These are phyloP conservation scores for Epistrophe grossulariae DNA, from an alignment of 2,888 invertebrate species.

Conservation along the genomic window DNA sequence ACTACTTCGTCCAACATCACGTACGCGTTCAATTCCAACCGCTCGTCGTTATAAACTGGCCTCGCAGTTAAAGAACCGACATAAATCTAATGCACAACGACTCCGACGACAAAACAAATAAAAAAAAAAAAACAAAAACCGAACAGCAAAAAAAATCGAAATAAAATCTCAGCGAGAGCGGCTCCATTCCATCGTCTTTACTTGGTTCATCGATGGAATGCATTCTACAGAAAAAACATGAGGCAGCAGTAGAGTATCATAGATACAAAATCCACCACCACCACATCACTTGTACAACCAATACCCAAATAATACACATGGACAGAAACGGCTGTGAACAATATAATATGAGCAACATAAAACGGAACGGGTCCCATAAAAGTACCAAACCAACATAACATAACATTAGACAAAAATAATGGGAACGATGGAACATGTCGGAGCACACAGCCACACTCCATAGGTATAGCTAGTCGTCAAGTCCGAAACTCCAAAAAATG, in stretches of 20 bases:
- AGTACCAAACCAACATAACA: slow-evolving; percentile 17
- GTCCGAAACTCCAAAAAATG: slow-evolving; percentile 11
- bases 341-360: slow-evolving; percentile 51
- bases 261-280: slow-evolving; percentile 63
- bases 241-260: slow-evolving; percentile 15
- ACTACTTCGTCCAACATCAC: slow-evolving; percentile 37
- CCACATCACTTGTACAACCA: slow-evolving; percentile 22
- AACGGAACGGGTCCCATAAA: slow-evolving; percentile 55
- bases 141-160: slow-evolving; percentile 32
- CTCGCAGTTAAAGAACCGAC: slow-evolving; percentile 55
- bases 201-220: slow-evolving; percentile 72
- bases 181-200: slow-evolving; percentile 63
- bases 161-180: slow-evolving; percentile 72
- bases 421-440: slow-evolving; percentile 67
- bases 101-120: slow-evolving; percentile 11
- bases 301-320: slow-evolving; percentile 7
- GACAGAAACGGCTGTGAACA: slow-evolving; percentile 15
- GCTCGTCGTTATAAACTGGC: slow-evolving; percentile 74
- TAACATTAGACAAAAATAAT: slow-evolving; percentile 50
- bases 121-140: slow-evolving; percentile 33
- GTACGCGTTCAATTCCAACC: slow-evolving; percentile 72
- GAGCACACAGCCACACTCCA: slow-evolving; percentile 11
- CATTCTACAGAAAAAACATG: slow-evolving; percentile 39
- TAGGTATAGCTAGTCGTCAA: background rate
- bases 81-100: slow-evolving; percentile 73